Conservation (phyloP, 2,797 vertebrate species). For the Pagetopsis macropterus region DNA sequence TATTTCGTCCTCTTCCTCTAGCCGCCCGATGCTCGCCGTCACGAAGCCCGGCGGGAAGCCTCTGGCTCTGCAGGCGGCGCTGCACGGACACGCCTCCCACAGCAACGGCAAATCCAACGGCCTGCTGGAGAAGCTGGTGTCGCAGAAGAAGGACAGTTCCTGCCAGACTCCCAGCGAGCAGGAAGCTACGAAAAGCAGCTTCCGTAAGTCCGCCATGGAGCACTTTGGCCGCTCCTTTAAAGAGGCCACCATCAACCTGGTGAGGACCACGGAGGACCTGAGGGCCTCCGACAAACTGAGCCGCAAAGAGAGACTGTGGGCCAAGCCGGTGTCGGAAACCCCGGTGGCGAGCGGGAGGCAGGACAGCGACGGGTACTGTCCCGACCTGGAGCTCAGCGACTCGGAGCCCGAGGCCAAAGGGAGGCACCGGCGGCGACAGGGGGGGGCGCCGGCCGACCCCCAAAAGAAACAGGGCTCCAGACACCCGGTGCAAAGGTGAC, state of each 20-base stretch:
- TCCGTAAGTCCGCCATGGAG: slow-evolving; percentile 90
- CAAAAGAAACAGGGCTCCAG: slow-evolving; percentile 84
- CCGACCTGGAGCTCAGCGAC: slow-evolving; percentile 96
- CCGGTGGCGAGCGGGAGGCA: slow-evolving; percentile 81
- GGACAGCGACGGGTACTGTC: slow-evolving; percentile 97
- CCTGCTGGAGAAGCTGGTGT: slow-evolving; percentile 80
- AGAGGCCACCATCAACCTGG: slow-evolving; percentile 91
- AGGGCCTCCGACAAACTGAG: slow-evolving; percentile 87
- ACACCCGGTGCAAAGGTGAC: slow-evolving; percentile 93
- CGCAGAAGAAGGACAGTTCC: slow-evolving; percentile 89
- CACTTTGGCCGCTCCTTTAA: slow-evolving; percentile 93
- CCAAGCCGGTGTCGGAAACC: slow-evolving; percentile 84
- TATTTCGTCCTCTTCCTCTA: slow-evolving; percentile 64
- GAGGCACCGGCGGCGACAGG: slow-evolving; percentile 74
- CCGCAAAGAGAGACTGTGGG: slow-evolving; percentile 89
- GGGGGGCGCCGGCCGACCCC: slow-evolving; percentile 78
- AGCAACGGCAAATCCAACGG: slow-evolving; percentile 90
- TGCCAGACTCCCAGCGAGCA: slow-evolving; percentile 85
- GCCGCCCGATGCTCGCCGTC: background rate
- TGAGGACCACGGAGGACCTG: slow-evolving; percentile 90
- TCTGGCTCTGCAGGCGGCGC: slow-evolving; percentile 85
- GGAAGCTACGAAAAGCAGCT: slow-evolving; percentile 78
- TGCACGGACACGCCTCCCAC: slow-evolving; percentile 90
- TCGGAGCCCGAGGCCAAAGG: slow-evolving; percentile 94
- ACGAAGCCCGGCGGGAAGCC: slow-evolving; percentile 88